Conservation (phyloP, 2,888 invertebrate genomes). For the Dorcus parallelipipedus region DNA sequence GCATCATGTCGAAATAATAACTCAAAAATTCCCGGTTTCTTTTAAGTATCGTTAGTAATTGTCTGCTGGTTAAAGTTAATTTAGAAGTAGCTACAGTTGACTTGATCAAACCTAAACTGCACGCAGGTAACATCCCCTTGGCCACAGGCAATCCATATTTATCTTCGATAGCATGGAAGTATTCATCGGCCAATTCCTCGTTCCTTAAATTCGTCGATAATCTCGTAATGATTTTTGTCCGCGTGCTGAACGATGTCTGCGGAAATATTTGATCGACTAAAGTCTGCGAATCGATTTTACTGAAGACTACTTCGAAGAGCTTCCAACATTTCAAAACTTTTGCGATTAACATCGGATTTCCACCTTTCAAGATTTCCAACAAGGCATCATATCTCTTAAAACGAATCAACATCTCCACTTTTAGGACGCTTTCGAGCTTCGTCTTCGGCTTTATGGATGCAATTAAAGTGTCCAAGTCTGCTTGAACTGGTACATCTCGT, state of each 20-base stretch:
- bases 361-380: conserved; percentile 17
- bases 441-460: background rate
- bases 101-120: conserved; percentile 13
- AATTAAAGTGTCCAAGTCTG: background rate
- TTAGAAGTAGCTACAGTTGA: conserved; percentile 8
- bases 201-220: conserved; percentile 7
- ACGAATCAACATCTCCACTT: conserved; percentile 16
- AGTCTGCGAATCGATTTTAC: conserved; percentile 4
- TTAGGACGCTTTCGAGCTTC: conserved; percentile 2
- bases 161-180: conserved; percentile 15
- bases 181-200: conserved; percentile 10
- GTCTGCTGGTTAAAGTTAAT: conserved; percentile 11
- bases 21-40: conserved; percentile 9
- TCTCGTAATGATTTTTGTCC: no score
- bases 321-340: conserved; percentile 20
- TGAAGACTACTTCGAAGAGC: conserved; percentile 15
- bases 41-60: conserved; percentile 13
- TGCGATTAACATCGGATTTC: conserved; percentile 11
- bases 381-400: conserved; percentile 12
- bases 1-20: conserved; percentile 9
- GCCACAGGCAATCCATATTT: conserved; percentile 21
- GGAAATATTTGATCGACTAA: conserved; percentile 17
- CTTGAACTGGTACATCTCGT: background rate
- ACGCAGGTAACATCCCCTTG: conserved; percentile 14
- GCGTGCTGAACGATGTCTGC: conserved; percentile 7